Evolutionary conservation across 2,797 vertebrate species (phyloP), one percentile per base, ranked within the genome.

Genomic region (Poeciliopsis paucimaculata): DNA sequence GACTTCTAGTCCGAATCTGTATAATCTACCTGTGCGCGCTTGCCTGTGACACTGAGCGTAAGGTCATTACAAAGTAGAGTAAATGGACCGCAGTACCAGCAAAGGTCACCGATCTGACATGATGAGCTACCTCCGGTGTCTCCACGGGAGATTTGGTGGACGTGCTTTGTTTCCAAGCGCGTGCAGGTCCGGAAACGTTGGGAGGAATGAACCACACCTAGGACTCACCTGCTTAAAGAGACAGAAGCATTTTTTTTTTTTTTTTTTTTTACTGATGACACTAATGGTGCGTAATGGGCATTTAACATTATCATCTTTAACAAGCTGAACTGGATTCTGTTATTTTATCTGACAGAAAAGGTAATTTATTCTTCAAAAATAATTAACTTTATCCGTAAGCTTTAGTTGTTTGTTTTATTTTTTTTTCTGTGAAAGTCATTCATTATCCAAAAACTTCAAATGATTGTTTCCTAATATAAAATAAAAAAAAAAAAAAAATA

Each of bases 211-310:
- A 78, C 92, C 92, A 88, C 91, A 90, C 93, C 94, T 90, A 73
- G 84, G 75, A 18, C 72, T 91, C 88, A 93, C 93, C 93, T 93
- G 70, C 2, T 94, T 95, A 95, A 95, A 95, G 94, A 49, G 0
- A 74, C 85, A 90, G 85, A 76, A 34, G 11, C 82, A 12, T 15
- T 5, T 10, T 57, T 34, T 39, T 45, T 45, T 13, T 43, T 43
- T 43, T 43, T 46, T 46, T 46, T 15, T 47, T 51, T 9, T 10
- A 53, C 49, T 26, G 1, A 26, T 1, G 20, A 26, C 3, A 9
- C 23, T 23, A 26, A 53, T 53, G 8, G 49, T 51, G 20, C 8
- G 1, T 26, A 53, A 53, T 47, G 46, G 46, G 15, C 46, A 16
- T 4, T 15, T 47, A 51, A 8, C 57, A 28, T 13, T 34, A 8